These are phyloP conservation scores for Lithosia quadra DNA, from an alignment of 2,888 invertebrate genomes.

Conservation along the genomic window DNA sequence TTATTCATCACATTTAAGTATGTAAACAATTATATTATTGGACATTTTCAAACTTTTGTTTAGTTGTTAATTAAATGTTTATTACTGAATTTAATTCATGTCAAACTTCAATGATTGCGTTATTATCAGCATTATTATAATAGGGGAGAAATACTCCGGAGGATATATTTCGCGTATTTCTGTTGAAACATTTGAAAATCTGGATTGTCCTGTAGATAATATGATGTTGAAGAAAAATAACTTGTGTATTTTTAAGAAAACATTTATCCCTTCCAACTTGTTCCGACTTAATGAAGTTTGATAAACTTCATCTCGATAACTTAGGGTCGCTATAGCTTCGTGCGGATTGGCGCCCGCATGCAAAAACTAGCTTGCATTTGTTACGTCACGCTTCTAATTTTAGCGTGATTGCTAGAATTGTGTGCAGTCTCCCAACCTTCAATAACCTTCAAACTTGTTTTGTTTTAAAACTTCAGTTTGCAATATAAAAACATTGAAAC, in stretches of 20 bases:
- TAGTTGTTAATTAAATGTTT: not conserved
- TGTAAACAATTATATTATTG: not conserved
- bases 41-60: not conserved
- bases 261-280: not conserved
- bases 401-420: not conserved
- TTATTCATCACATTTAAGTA: not conserved
- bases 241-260: not conserved
- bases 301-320: not conserved
- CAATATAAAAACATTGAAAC: no score
- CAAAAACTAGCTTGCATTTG: not conserved
- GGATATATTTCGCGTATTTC: not conserved
- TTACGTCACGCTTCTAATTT: not conserved
- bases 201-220: not conserved
- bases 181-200: not conserved
- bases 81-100: not conserved
- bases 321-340: not conserved
- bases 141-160: not conserved
- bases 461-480: no score
- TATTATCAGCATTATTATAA: not conserved
- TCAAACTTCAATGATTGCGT: not conserved
- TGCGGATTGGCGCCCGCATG: not conserved
- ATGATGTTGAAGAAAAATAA: not conserved
- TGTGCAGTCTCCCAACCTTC: not conserved
- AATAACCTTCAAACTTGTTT: no score
- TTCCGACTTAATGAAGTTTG: not conserved